phyloP scores from a whole-genome alignment of 2,797 vertebrate species.

The Ptychadena robeensis region DNA sequence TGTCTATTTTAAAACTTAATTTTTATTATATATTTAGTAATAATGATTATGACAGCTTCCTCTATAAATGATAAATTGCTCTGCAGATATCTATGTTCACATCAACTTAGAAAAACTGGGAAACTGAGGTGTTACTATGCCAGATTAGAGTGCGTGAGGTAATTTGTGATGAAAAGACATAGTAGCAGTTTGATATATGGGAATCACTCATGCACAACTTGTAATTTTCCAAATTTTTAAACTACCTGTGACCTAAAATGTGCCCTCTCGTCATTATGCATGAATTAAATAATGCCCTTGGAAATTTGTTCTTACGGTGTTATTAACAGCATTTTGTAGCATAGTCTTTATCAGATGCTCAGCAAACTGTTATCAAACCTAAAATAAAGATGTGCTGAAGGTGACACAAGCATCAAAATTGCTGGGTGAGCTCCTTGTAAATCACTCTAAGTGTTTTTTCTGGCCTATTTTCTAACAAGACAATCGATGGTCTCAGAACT shows the following conservation, averaged over 20 bases:
- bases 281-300: constrained; percentile 55
- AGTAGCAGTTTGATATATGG: constrained; percentile 57
- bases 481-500: neutral
- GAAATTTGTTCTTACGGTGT: constrained; percentile 32
- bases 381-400: constrained; percentile 37
- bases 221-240: constrained; percentile 50
- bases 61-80: neutral
- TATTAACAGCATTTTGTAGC: constrained; percentile 46
- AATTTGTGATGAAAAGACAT: constrained; percentile 54
- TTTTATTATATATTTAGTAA: too few relatives aligned
- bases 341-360: constrained; percentile 34
- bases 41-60: neutral
- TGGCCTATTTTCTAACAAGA: neutral
- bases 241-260: constrained; percentile 50
- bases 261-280: constrained; percentile 57
- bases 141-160: constrained; percentile 31
- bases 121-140: constrained; percentile 30
- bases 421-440: neutral
- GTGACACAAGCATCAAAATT: constrained; percentile 2
- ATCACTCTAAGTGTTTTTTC: neutral
- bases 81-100: neutral
- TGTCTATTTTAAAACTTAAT: too few relatives aligned
- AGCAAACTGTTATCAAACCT: constrained; percentile 14
- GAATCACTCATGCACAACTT: constrained; percentile 53
- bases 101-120: neutral